These are phyloP conservation scores for Drosophila cognata DNA, from an alignment of 2,888 invertebrate genomes.

Conservation along the genomic window DNA sequence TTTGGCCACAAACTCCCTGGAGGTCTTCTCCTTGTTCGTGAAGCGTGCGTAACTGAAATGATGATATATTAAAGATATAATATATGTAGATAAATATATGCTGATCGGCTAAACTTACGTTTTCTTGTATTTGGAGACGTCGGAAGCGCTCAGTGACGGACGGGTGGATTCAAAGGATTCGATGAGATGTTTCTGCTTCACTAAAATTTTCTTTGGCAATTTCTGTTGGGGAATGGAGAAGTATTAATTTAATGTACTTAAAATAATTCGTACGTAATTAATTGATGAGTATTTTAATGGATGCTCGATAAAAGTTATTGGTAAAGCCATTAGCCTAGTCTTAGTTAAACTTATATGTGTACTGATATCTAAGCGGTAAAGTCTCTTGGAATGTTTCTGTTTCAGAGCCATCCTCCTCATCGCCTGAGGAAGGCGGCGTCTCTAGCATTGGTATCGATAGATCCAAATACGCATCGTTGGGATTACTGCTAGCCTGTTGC, in stretches of 20 bases:
- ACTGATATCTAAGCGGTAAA: conserved; percentile 78
- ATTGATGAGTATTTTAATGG: conserved; percentile 53
- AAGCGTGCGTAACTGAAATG: conserved; percentile 87
- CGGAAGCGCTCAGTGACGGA: conserved; percentile 90
- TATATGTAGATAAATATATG: not conserved
- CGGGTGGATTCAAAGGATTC: conserved; percentile 89
- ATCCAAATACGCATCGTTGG: conserved; percentile 95
- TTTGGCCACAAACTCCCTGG: conserved; percentile 86
- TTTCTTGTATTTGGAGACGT: conserved; percentile 89
- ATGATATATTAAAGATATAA: not conserved
- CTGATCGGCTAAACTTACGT: conserved; percentile 87
- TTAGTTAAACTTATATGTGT: conserved; percentile 83
- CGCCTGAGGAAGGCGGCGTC: conserved; percentile 94
- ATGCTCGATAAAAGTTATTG: conserved; percentile 48
- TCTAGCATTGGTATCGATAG: conserved; percentile 93
- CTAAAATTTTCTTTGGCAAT: conserved; percentile 82
- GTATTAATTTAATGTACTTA: conserved; percentile 25
- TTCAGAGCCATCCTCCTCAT: conserved; percentile 84
- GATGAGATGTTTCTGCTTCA: conserved; percentile 88
- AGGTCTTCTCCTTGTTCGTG: conserved; percentile 86
- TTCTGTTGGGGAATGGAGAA: conserved; percentile 68
- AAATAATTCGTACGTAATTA: conserved; percentile 27
- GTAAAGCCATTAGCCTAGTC: conserved; percentile 44
- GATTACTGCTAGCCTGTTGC: conserved; percentile 86
- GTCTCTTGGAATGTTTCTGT: conserved; percentile 78